These are phyloP conservation scores for Idaea dimidiata DNA, from an alignment of 2,888 invertebrate species.

Conservation along the genomic window DNA sequence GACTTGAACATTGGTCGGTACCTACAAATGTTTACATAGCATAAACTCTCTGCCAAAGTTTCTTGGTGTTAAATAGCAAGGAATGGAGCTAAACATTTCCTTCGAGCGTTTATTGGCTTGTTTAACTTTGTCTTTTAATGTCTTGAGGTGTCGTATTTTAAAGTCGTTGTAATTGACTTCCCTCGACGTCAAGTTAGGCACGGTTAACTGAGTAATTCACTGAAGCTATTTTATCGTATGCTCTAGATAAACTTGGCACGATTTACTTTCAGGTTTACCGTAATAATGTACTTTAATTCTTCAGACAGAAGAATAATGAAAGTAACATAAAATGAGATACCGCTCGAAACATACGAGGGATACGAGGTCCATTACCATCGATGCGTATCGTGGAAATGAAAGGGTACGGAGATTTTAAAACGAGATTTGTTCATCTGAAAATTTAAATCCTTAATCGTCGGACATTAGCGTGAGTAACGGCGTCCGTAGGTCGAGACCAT, in stretches of 20 bases:
- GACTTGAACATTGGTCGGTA: slow-evolving; percentile 16
- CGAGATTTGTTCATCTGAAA: slow-evolving; percentile 43
- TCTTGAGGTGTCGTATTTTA: slow-evolving; percentile 53
- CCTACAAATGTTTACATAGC: slow-evolving; percentile 38
- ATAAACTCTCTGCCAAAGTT: slow-evolving; percentile 39
- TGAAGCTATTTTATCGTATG: slow-evolving; percentile 35
- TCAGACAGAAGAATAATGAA: slow-evolving; percentile 19
- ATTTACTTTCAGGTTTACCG: slow-evolving; percentile 29
- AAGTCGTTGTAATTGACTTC: slow-evolving; percentile 53
- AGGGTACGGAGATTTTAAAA: slow-evolving; percentile 37
- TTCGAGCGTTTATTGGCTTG: slow-evolving; percentile 46
- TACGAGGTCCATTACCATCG: slow-evolving; percentile 30
- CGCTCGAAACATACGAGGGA: slow-evolving; percentile 28
- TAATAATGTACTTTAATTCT: slow-evolving; percentile 23
- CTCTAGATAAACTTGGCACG: slow-evolving; percentile 30
- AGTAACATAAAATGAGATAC: slow-evolving; percentile 22
- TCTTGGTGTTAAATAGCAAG: slow-evolving; percentile 45
- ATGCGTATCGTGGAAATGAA: slow-evolving; percentile 30
- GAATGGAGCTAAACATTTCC: slow-evolving; percentile 38
- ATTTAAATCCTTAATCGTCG: slow-evolving; percentile 60
- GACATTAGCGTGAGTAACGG: slow-evolving; percentile 59
- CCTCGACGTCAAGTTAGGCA: slow-evolving; percentile 39
- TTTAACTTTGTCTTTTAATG: slow-evolving; percentile 53
- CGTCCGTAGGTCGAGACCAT: slow-evolving; percentile 50
- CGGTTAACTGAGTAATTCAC: slow-evolving; percentile 38